Evolutionary conservation across 2,888 invertebrate species (phyloP).

Genomic region (Augochlorella aurata): DNA sequence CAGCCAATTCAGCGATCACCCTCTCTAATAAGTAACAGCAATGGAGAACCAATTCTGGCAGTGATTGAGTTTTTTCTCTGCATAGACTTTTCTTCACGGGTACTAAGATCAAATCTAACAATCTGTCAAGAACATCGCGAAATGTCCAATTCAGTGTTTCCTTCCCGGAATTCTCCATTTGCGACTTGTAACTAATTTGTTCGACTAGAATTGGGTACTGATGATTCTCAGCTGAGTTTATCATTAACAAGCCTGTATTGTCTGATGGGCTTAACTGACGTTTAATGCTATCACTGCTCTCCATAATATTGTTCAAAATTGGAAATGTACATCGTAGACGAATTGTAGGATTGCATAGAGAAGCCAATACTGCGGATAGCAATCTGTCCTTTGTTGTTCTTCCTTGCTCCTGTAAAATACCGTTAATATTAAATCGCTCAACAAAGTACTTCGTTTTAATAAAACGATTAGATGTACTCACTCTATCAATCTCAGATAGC

Average conservation of each 20-base stretch:
- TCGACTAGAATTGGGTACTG: constrained; percentile 90
- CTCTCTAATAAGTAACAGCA: constrained; percentile 91
- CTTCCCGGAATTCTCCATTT: constrained; percentile 80
- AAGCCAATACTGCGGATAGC: constrained; percentile 91
- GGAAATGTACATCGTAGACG: constrained; percentile 90
- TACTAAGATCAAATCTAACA: constrained; percentile 91
- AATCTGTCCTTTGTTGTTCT: constrained; percentile 85
- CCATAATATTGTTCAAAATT: constrained; percentile 83
- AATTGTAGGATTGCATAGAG: constrained; percentile 91
- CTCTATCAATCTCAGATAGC: constrained; percentile 88
- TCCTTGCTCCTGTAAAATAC: constrained; percentile 79
- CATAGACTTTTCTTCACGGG: constrained; percentile 87
- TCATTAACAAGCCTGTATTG: constrained; percentile 87
- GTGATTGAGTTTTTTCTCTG: constrained; percentile 83
- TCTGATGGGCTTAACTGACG: constrained; percentile 87
- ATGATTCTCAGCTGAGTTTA: constrained; percentile 87
- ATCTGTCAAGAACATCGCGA: constrained; percentile 91
- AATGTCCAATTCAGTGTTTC: constrained; percentile 85
- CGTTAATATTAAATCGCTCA: not conserved
- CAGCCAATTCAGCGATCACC: constrained; percentile 93
- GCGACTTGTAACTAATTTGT: constrained; percentile 89
- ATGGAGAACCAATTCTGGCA: constrained; percentile 85
- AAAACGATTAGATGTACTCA: constrained; percentile 73
- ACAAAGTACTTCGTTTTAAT: not conserved
- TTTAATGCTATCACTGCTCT: constrained; percentile 82